These are phyloP conservation scores for Catamblyrhynchus diadema DNA, from an alignment of 2,797 vertebrate genomes.

Conservation along the genomic window DNA sequence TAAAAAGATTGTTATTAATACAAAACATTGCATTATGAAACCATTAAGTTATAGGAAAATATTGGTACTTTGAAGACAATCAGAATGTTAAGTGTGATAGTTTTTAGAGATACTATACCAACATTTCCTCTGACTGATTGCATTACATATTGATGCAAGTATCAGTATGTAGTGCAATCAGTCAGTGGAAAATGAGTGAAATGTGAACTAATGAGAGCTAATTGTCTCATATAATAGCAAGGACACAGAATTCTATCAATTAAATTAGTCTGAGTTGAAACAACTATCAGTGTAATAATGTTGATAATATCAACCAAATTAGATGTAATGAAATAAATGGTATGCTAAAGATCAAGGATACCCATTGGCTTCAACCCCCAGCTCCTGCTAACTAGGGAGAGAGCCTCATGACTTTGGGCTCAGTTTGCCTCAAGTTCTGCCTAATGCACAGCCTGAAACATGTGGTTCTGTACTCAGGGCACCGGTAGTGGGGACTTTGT, in stretches of 20 bases:
- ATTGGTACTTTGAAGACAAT: constrained; percentile 79
- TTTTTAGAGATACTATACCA: constrained; percentile 72
- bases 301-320: constrained; percentile 82
- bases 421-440: constrained; percentile 2
- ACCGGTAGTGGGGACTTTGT: background rate
- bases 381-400: background rate
- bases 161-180: constrained; percentile 81
- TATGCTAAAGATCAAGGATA: constrained; percentile 68
- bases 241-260: constrained; percentile 82
- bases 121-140: constrained; percentile 80
- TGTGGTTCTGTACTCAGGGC: background rate
- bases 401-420: constrained; percentile 55
- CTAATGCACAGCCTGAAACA: background rate
- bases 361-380: constrained; percentile 2
- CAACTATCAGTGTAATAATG: constrained; percentile 83
- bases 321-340: constrained; percentile 79
- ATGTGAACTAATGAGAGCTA: constrained; percentile 85
- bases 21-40: constrained; percentile 73
- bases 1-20: constrained; percentile 71
- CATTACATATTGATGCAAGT: constrained; percentile 84
- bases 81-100: constrained; percentile 76
- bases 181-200: constrained; percentile 81
- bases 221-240: constrained; percentile 82
- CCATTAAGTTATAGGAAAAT: constrained; percentile 74
- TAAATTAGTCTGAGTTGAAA: constrained; percentile 84